These are phyloP conservation scores for Austrolebias charrua DNA, from an alignment of 2,797 vertebrate genomes.

Conservation along the genomic window DNA sequence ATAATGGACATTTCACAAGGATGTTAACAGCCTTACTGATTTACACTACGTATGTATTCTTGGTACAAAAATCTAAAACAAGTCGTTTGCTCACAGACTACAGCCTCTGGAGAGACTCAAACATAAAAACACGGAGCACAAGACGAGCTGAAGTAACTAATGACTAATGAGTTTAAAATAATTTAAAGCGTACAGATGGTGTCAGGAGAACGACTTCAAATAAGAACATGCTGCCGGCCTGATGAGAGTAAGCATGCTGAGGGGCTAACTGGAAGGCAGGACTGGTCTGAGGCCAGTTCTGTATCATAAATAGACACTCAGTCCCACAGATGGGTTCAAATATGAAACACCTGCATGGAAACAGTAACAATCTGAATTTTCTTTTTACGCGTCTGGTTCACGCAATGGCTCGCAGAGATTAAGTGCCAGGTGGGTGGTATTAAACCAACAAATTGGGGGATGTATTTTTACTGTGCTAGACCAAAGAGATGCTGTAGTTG, in stretches of 20 bases:
- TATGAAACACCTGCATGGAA: constrained; percentile 22
- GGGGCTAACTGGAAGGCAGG: constrained; percentile 29
- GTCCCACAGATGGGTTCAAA: constrained; percentile 16
- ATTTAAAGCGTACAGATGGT: constrained; percentile 52
- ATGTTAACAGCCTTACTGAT: constrained; percentile 43
- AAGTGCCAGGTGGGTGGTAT: constrained; percentile 9
- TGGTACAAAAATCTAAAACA: constrained; percentile 66
- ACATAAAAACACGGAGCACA: constrained; percentile 41
- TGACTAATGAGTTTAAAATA: constrained; percentile 66
- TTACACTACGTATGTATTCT: constrained; percentile 42
- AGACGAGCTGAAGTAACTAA: constrained; percentile 21
- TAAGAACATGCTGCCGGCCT: constrained; percentile 48
- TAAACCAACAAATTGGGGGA: neutral
- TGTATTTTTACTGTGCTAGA: neutral
- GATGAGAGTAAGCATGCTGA: constrained; percentile 56
- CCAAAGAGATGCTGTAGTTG: neutral
- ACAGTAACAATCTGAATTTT: constrained; percentile 6
- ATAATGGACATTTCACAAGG: constrained; percentile 77
- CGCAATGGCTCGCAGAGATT: constrained; percentile 11
- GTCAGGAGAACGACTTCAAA: constrained; percentile 6
- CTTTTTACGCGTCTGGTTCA: constrained; percentile 37
- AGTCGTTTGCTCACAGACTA: constrained; percentile 35
- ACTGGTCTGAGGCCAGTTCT: constrained; percentile 23
- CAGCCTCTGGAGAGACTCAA: constrained; percentile 27
- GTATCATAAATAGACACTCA: constrained; percentile 46